phyloP scores from a whole-genome alignment of 2,113 vertebrate genomes.

The Corythornis cristatus region DNA sequence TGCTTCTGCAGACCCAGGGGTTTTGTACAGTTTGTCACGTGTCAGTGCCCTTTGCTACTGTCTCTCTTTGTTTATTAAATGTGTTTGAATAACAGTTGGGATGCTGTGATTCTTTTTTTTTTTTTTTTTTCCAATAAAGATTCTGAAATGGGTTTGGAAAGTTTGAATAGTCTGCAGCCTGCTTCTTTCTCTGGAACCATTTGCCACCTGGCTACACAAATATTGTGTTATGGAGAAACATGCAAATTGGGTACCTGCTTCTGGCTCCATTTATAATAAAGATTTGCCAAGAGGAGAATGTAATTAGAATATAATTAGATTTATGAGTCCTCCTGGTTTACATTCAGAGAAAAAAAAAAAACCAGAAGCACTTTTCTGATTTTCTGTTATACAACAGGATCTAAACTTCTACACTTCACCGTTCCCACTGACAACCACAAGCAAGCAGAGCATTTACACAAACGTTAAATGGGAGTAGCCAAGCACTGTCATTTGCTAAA shows the following conservation, averaged over 20 bases:
- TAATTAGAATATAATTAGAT: background rate
- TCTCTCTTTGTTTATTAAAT: conserved; percentile 75
- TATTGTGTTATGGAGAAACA: accelerated
- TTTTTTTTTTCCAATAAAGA: conserved; percentile 62
- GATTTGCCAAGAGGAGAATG: background rate
- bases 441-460: background rate
- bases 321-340: background rate
- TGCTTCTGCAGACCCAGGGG: conserved; percentile 18
- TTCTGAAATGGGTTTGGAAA: conserved; percentile 31
- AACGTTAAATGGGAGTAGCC: background rate
- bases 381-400: background rate
- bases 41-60: conserved; percentile 70
- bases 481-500: background rate
- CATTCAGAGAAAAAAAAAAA: background rate
- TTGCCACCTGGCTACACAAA: background rate
- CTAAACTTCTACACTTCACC: background rate
- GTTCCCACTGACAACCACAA: background rate
- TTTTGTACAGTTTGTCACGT: conserved; percentile 65
- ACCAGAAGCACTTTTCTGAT: background rate
- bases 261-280: background rate
- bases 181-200: background rate
- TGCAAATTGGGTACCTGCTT: background rate
- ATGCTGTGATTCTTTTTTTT: conserved; percentile 56
- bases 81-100: conserved; percentile 71
- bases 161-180: background rate